Conservation (phyloP, 2,797 vertebrate genomes). For the Aplochiton taeniatus region DNA sequence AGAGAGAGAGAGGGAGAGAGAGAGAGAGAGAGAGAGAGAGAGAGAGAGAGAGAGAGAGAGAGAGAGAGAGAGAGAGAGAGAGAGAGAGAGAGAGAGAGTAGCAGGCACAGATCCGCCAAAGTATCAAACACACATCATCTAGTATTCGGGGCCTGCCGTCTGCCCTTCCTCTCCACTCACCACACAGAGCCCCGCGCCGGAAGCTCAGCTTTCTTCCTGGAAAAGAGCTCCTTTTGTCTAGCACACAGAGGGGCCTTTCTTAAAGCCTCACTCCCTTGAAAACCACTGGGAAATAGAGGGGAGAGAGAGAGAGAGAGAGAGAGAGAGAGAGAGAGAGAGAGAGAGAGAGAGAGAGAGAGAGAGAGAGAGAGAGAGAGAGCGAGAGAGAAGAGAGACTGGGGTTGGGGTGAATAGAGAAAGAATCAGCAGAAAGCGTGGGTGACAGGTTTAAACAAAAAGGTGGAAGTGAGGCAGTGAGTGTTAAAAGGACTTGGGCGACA, state of each 20-base stretch:
- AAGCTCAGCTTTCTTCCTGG: constrained; percentile 3
- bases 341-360: neutral
- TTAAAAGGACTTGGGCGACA: neutral
- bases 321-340: neutral
- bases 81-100: too few species aligned
- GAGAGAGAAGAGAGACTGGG: neutral
- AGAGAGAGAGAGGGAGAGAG: too few species aligned
- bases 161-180: constrained; percentile 9
- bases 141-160: neutral
- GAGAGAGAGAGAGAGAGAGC: neutral
- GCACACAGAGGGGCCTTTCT: constrained; percentile 3
- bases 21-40: too few species aligned
- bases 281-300: neutral
- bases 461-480: neutral
- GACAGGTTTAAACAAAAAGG: neutral
- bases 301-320: neutral
- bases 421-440: neutral
- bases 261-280: neutral
- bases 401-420: neutral
- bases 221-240: constrained; percentile 5
- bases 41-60: too few species aligned
- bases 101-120: neutral
- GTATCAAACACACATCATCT: neutral
- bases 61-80: too few species aligned
- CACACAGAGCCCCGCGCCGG: neutral